These are phyloP conservation scores for Oceanites oceanicus DNA, from an alignment of 2,113 vertebrate genomes.

Conservation along the genomic window DNA sequence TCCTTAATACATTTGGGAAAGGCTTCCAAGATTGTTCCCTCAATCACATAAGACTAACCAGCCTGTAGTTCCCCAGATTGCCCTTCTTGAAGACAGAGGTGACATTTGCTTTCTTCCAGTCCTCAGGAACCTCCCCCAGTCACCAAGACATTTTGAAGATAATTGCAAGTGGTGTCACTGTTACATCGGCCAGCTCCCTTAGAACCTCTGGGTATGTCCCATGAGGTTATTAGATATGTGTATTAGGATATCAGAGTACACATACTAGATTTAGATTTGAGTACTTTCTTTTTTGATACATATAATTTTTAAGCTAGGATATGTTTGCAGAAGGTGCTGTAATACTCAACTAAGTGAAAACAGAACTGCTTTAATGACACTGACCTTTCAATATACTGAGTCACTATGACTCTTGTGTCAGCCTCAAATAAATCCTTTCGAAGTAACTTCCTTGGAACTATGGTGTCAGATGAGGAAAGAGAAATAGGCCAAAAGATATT, in stretches of 20 bases:
- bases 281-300: not conserved
- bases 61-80: not conserved
- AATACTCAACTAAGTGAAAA: slow-evolving; percentile 36
- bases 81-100: not conserved
- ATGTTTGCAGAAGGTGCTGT: not conserved
- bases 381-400: slow-evolving; percentile 43
- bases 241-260: not conserved
- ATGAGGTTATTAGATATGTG: not conserved
- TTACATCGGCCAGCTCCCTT: not conserved
- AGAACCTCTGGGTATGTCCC: not conserved
- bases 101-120: not conserved
- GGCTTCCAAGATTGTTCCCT: not conserved
- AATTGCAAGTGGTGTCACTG: not conserved
- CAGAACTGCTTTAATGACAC: slow-evolving; percentile 24
- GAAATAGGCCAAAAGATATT: slow-evolving; percentile 6
- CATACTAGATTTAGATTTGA: not conserved
- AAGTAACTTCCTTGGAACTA: slow-evolving; percentile 28
- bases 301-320: not conserved
- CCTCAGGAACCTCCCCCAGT: not conserved
- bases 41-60: not conserved
- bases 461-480: slow-evolving; percentile 8
- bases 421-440: not conserved
- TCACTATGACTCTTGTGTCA: slow-evolving; percentile 16
- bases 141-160: not conserved
- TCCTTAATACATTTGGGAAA: not conserved